Evolutionary conservation across 2,797 vertebrate species (phyloP), one percentile per base, ranked within the genome.

Genomic region (Oreochromis mossambicus): DNA sequence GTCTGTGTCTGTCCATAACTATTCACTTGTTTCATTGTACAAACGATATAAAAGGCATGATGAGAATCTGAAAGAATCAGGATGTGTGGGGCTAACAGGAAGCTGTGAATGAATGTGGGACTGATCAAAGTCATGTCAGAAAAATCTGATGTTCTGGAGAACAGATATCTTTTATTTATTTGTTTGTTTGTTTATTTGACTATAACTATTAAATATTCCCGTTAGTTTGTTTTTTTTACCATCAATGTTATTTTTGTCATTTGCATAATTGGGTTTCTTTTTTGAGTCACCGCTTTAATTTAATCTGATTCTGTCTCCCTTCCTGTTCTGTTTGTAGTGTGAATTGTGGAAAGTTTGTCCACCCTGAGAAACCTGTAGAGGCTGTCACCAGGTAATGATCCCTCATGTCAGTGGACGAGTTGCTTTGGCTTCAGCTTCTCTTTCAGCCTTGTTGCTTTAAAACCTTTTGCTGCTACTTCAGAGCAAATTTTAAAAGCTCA

Each of bases 261-360:
- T 21, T 26, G 5, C 46, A 82, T 24, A 77, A 77, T 2, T 77
- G 24, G 51, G 58, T 88, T 80, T 52, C 1, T 8, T 55, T 81
- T 79, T 68, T 52, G n/a, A 13, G 24, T 78, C 15, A 0, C 8
- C 43, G 7, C 83, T 48, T 88, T 85, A 15, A 66, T 9, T 87
- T 83, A 54, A 83, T 83, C 83, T 88, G 79, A 36, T 88, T 89
- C 91, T 89, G 82, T 91, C 81, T 87, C 90, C 84, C 76, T 83
- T 85, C 84, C 70, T 89, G 52, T 92, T 93, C 61, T 91, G 87
- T 94, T 93, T 93, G 83, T 88, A 95, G 95, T 36, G 66, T 92
- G 90, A 95, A 41, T 92, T 94, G 86, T 94, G 92, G 90, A 85
- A 94, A 91, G 80, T 90, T 94, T 90, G 86, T 96, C 66, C 95